Conservation (phyloP, 2,113 vertebrate genomes). For the Athene noctua region DNA sequence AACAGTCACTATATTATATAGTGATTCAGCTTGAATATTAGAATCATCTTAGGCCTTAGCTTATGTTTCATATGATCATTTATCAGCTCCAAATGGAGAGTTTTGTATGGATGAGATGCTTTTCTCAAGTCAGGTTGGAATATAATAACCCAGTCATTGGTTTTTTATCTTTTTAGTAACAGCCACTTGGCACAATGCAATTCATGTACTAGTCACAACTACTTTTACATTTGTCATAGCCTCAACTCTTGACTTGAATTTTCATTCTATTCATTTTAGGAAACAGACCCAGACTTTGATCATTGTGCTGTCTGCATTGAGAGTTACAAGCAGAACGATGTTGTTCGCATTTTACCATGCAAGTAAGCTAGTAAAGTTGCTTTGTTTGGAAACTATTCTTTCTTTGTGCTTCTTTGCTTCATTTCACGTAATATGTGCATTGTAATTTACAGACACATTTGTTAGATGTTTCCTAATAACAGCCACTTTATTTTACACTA, state of each 20-base stretch:
- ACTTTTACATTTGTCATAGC: not conserved
- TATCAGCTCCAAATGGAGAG: not conserved
- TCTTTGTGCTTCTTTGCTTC: not conserved
- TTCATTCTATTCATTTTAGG: conserved; percentile 76
- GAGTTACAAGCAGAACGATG: conserved; percentile 95
- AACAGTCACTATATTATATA: not conserved
- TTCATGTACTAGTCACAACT: not conserved
- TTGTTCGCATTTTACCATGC: conserved; percentile 96
- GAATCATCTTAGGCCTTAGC: not conserved
- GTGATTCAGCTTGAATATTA: not conserved
- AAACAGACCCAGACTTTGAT: conserved; percentile 97
- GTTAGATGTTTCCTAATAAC: not conserved
- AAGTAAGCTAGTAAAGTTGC: conserved; percentile 82
- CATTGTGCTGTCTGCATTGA: conserved; percentile 98
- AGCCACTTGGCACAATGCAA: not conserved
- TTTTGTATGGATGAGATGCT: not conserved
- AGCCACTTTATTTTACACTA: not conserved
- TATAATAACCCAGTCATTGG: not conserved
- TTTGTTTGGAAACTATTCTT: conserved; percentile 17
- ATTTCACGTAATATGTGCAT: not conserved
- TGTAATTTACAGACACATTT: not conserved
- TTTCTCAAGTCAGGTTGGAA: not conserved
- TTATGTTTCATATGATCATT: not conserved
- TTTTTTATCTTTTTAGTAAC: not conserved
- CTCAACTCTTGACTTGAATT: conserved; percentile 47